Conservation (phyloP, 2,888 invertebrate genomes). For the Tachystola acroxantha region DNA sequence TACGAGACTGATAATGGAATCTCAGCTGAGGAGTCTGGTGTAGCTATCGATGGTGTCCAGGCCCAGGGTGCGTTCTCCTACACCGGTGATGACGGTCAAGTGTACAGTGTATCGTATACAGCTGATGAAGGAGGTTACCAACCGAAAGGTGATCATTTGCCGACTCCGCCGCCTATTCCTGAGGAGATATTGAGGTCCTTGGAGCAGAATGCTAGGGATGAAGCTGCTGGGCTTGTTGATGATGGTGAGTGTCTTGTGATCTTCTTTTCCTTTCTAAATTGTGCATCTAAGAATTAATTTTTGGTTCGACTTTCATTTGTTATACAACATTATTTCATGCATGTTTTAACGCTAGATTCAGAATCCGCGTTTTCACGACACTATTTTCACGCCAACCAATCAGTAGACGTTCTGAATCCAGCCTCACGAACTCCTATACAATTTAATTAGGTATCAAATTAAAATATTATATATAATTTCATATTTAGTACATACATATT, state of each 20-base stretch:
- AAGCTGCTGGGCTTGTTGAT: conserved; percentile 55
- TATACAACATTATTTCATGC: too few species aligned
- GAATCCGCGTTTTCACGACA: too few species aligned
- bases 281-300: too few species aligned
- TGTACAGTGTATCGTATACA: conserved; percentile 57
- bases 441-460: too few species aligned
- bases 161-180: conserved; percentile 61
- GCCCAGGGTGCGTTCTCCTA: conserved; percentile 59
- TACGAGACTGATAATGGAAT: conserved; percentile 65
- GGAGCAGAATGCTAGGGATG: conserved; percentile 57
- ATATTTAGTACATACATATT: too few species aligned
- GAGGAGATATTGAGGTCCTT: conserved; percentile 52
- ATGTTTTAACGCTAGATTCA: too few species aligned
- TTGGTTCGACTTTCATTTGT: too few species aligned
- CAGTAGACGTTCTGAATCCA: too few species aligned
- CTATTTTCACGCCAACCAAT: too few species aligned
- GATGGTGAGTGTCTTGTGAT: conserved; percentile 46
- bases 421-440: too few species aligned
- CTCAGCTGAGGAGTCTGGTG: conserved; percentile 48
- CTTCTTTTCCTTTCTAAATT: too few species aligned
- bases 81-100: conserved; percentile 58
- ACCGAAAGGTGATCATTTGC: conserved; percentile 55
- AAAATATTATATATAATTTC: too few species aligned
- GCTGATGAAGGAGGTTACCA: conserved; percentile 57
- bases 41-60: conserved; percentile 45